Base-by-base conservation (phyloP, 1,140 invertebrate genomes). In the Chlorops oryzae region DNA sequence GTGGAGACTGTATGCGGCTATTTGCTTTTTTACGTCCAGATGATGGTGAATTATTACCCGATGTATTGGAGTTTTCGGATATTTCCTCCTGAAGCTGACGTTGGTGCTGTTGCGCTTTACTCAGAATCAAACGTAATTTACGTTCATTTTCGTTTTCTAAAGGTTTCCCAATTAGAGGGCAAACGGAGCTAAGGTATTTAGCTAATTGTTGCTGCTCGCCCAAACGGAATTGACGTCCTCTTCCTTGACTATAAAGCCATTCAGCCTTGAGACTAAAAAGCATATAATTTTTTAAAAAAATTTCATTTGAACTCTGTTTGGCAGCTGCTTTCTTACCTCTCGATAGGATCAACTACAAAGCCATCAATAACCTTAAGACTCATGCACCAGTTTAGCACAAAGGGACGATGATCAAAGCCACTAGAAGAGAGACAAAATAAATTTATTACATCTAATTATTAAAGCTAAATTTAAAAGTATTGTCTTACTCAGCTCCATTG, bases 221-320 rank as follows among this genome's bases (percentile, higher is more conserved):
- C 22, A 85, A 75, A 39, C 86, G 83, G 75, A 88, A 94, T 70
- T 91, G 86, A 50, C 90, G 80, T 12, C 91, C 91, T 64, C 88
- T 82, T 20, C 91, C 91, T 77, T 95, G 92, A 56, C 89, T 92
- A 71, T 92, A 94, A 38, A 96, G 74, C 92, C 92, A 95, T 70
- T 95, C 91, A n/a, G 89, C 91, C 77, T 92, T 90, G 50, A 94
- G 78, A 70, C 91, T 92, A 41, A 44, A 46, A 37, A 34, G 17
- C 32, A 50, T 22, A 73, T 39, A 75, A 73, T 42, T 37, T 20
- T 28, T 17, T 43, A 43, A 25, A 42, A 42, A 42, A 23, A 18
- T 6, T 24, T 32, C 22, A 15, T 4, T 3, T 39, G 17, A 2
- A 1, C 18, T 7, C n/a, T 40, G 22, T 7, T 3, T 40, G 15